Evolutionary conservation across 2,888 invertebrate genomes (phyloP), one percentile per base, ranked within the genome.

Genomic region (Rotaria sp.): DNA sequence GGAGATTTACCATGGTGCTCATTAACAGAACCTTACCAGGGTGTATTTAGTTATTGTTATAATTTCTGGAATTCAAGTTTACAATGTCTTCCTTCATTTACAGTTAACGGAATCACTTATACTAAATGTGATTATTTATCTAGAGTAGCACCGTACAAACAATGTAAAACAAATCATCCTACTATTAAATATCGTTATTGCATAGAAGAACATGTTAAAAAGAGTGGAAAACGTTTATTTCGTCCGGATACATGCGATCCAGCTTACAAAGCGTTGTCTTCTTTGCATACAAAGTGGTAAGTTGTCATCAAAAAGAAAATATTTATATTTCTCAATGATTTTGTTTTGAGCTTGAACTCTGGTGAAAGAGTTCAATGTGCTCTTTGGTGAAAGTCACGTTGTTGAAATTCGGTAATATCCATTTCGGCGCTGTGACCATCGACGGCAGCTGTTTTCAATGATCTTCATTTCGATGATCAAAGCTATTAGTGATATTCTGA

Each of bases 1-100:
- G 50, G 75, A 35, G 18, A 48, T 18, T 67, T 38, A 48, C 85
- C 85, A 8, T 86, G 86, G 86, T 86, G 86, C 50, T 30, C 59
- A 8, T 48, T 80, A 15, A 59, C 38, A n/a, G 1, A 11, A 26
- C 26, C 48, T 0, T 59, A 86, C 30, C 3, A 38, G 4, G 86
- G 86, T 38, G 7, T 67, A 15, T 84, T 48, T 48, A 86, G 41
- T 15, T 84, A 84, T 50, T 86, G 86, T n/a, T 59, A 80, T n/a
- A 59, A 84, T 84, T 48, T 26, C 38, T 48, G 45, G 30, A 41
- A 75, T 5, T 45, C 75, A 26, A 41, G 0, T 3, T 7, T 45
- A 38, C 1, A 41, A 26, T 75, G 75, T 74, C 35, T 74, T 38
- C 13, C 21, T 21, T 8, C 18, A 7, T 75, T 21, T 38, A 52